phyloP scores from a whole-genome alignment of 2,797 vertebrate species.

The Graptemys geographica region DNA sequence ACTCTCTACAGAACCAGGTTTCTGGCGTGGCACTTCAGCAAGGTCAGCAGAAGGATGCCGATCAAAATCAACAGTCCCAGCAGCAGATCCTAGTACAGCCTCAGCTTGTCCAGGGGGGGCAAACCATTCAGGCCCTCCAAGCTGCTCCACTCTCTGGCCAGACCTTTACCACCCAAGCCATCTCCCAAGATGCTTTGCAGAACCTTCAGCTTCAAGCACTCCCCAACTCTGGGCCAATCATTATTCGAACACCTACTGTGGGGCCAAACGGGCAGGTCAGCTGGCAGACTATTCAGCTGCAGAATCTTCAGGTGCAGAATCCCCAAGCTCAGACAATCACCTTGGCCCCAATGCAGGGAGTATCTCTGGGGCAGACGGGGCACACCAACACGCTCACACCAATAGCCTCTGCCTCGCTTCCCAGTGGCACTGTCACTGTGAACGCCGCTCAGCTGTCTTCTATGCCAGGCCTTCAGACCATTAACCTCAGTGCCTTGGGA shows the following conservation, averaged over 20 bases:
- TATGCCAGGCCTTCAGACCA: conserved; percentile 92
- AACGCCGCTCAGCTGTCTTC: conserved; percentile 94
- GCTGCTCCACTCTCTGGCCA: conserved; percentile 85
- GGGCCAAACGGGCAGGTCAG: conserved; percentile 95
- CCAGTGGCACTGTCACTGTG: conserved; percentile 87
- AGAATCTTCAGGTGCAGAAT: conserved; percentile 90
- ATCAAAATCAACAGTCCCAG: conserved; percentile 81
- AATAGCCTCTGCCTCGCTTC: conserved; percentile 83
- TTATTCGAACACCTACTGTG: conserved; percentile 91
- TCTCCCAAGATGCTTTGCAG: conserved; percentile 89
- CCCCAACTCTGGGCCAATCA: conserved; percentile 91
- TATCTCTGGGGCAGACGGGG: conserved; percentile 87
- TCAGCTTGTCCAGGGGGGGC: conserved; percentile 91
- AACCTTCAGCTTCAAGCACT: conserved; percentile 92
- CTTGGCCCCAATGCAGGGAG: conserved; percentile 90
- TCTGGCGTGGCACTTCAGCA: conserved; percentile 75
- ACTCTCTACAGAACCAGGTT: conserved; percentile 79
- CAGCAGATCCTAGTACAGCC: conserved; percentile 94
- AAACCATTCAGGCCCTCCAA: conserved; percentile 86
- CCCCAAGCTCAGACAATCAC: conserved; percentile 93
- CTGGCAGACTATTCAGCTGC: conserved; percentile 97
- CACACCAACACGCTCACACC: conserved; percentile 83
- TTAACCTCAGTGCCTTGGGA: conserved; percentile 94
- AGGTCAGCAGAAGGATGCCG: conserved; percentile 80
- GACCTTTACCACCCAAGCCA: conserved; percentile 88